Conservation (phyloP, 2,888 invertebrate species). For the Aphodius granarius region DNA sequence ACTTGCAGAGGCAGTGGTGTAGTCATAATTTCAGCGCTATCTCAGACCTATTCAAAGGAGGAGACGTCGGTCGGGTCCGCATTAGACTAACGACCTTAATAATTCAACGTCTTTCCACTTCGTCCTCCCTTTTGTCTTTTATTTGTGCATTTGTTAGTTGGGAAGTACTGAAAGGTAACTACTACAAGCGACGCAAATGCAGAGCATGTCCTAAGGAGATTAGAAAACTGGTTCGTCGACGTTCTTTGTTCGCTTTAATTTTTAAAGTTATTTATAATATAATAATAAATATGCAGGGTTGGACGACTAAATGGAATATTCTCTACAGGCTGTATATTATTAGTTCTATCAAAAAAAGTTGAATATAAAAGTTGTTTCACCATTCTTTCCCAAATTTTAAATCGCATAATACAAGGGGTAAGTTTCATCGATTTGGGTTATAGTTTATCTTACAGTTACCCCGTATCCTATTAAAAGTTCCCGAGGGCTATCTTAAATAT, state of each 20-base stretch:
- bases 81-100: not conserved
- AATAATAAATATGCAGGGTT: too few relatives aligned
- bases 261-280: not conserved
- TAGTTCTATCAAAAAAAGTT: too few relatives aligned
- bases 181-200: not conserved
- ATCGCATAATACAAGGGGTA: too few relatives aligned
- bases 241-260: not conserved
- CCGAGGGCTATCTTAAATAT: not conserved
- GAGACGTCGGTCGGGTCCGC: not conserved
- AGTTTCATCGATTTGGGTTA: not conserved
- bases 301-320: too few relatives aligned
- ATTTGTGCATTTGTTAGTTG: not conserved
- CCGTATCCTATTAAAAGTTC: not conserved
- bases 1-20: not conserved
- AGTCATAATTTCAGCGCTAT: not conserved
- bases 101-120: not conserved
- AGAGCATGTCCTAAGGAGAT: not conserved
- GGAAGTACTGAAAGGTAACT: not conserved
- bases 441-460: not conserved
- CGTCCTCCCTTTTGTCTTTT: not conserved
- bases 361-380: too few relatives aligned
- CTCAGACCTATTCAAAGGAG: not conserved
- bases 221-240: not conserved
- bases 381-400: too few relatives aligned
- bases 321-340: too few relatives aligned